Evolutionary conservation across 2,797 vertebrate species (phyloP).

Genomic region (Leptatherina wallacei): DNA sequence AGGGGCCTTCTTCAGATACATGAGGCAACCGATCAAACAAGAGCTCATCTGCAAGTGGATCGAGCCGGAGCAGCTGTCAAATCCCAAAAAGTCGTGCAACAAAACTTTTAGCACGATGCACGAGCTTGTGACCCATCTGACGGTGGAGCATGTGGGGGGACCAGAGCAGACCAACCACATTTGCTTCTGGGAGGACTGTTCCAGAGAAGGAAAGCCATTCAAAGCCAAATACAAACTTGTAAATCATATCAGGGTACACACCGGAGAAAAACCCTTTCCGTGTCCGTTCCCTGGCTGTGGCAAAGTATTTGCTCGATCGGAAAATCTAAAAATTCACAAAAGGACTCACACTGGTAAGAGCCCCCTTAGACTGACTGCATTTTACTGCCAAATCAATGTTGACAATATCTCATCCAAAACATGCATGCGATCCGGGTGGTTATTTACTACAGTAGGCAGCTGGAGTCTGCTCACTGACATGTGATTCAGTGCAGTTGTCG

Average conservation of each 20-base stretch:
- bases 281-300: constrained; percentile 94
- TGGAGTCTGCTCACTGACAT: constrained; percentile 42
- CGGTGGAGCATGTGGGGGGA: constrained; percentile 93
- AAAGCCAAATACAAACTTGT: constrained; percentile 98
- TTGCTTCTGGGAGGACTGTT: constrained; percentile 94
- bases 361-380: neutral
- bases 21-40: constrained; percentile 97
- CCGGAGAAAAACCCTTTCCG: constrained; percentile 94
- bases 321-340: constrained; percentile 96
- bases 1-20: constrained; percentile 97
- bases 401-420: constrained; percentile 45
- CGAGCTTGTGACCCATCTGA: constrained; percentile 94
- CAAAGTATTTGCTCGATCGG: constrained; percentile 93
- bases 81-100: constrained; percentile 98
- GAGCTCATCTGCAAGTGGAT: constrained; percentile 99
- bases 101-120: constrained; percentile 99
- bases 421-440: constrained; percentile 61
- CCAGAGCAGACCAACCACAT: constrained; percentile 93
- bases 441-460: constrained; percentile 57
- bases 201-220: constrained; percentile 92
- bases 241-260: constrained; percentile 94
- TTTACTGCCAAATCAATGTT: constrained; percentile 34
- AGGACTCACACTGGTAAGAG: constrained; percentile 93
- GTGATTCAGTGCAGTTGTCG: constrained; percentile 51
- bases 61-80: constrained; percentile 96